Evolutionary conservation across 2,888 invertebrate genomes (phyloP).

Genomic region (Scrobipalpa costella): DNA sequence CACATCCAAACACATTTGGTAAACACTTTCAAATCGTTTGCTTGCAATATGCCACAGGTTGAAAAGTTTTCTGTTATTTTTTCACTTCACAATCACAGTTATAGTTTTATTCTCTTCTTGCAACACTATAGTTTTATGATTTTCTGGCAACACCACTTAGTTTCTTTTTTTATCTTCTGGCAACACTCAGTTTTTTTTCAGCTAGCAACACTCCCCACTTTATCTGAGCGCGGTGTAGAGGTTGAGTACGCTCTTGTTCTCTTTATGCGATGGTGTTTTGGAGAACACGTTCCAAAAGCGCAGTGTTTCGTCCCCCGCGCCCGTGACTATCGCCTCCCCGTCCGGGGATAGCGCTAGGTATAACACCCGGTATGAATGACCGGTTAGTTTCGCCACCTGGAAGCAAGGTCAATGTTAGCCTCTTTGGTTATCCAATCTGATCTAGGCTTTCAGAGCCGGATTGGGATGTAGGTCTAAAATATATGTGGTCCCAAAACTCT

Average conservation of each 20-base stretch:
- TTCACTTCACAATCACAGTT: conserved; percentile 2
- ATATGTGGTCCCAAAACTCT: too few relatives aligned
- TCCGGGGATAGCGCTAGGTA: conserved; percentile 98
- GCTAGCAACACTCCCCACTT: conserved; percentile 28
- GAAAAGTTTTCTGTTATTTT: neutral
- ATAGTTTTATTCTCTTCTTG: neutral
- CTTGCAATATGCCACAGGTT: conserved; percentile 19
- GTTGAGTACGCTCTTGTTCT: conserved; percentile 95
- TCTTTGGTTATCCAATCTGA: neutral
- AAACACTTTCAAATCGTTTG: conserved; percentile 25
- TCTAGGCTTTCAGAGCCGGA: too few relatives aligned
- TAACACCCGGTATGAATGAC: conserved; percentile 97
- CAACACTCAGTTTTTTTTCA: neutral
- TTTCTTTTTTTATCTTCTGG: neutral
- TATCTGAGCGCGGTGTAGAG: conserved; percentile 90
- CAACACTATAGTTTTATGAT: neutral
- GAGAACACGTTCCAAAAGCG: conserved; percentile 99
- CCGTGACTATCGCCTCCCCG: conserved; percentile 99
- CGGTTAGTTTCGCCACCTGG: conserved; percentile 97
- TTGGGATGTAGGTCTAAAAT: too few relatives aligned
- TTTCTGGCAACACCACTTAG: neutral
- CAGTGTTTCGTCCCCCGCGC: conserved; percentile 98
- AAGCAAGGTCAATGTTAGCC: conserved; percentile 26
- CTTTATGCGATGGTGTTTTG: conserved; percentile 96
- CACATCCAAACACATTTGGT: conserved; percentile 32